phyloP scores from a whole-genome alignment of 53 echinoderm and acorn worm species.

The Patiria pectinifera region DNA sequence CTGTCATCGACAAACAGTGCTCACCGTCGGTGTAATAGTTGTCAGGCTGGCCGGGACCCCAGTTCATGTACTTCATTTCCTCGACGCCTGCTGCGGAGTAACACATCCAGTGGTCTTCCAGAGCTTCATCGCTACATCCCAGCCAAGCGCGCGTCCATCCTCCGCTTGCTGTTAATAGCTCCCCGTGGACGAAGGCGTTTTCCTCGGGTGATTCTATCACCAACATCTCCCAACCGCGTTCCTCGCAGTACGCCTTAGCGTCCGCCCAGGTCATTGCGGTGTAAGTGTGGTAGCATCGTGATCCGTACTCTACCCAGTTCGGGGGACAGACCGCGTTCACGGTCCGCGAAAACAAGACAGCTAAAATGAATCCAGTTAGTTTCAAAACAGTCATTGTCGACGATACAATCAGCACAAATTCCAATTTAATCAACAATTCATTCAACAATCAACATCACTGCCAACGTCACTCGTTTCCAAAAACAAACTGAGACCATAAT shows the following conservation, averaged over 20 bases:
- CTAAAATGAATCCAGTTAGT: neutral
- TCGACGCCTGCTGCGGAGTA: neutral
- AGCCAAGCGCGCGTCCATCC: neutral
- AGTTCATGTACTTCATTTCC: neutral
- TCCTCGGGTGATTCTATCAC: neutral
- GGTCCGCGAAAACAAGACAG: neutral
- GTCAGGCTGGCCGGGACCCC: neutral
- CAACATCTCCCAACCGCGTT: neutral
- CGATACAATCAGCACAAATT: no score
- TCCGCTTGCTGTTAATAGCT: neutral
- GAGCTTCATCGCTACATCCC: neutral
- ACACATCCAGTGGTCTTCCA: neutral
- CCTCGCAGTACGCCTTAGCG: neutral
- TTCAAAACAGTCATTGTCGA: no score
- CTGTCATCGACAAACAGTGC: neutral
- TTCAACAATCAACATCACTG: no score
- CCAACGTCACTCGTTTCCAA: no score
- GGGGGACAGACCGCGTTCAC: neutral
- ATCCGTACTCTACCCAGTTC: neutral
- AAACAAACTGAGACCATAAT: no score
- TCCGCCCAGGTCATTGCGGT: neutral
- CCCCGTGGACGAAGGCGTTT: neutral
- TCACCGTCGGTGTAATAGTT: neutral
- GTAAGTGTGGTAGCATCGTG: neutral
- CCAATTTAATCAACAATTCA: no score